Evolutionary conservation across 2,888 invertebrate genomes (phyloP).

Genomic region (Erebia epiphron): DNA sequence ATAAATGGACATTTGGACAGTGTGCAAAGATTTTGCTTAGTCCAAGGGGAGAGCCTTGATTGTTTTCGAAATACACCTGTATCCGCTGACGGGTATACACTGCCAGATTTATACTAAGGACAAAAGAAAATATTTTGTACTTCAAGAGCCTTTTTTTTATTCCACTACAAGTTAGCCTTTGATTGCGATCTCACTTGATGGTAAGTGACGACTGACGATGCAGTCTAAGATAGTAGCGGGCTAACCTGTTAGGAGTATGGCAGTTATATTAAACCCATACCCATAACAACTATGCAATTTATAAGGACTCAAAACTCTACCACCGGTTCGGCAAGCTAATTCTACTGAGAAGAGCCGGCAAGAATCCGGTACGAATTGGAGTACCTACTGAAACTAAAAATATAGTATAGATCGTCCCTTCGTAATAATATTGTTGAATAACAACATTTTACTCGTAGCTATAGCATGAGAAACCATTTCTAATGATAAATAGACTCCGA

Average conservation of each 20-base stretch:
- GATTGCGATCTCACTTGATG: too few species aligned
- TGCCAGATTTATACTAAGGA: constrained; percentile 66
- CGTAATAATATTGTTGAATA: background rate
- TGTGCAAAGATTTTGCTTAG: constrained; percentile 39
- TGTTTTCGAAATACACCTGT: constrained; percentile 61
- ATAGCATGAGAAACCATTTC: background rate
- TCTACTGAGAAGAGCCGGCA: too few species aligned
- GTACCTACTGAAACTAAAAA: background rate
- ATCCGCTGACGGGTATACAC: constrained; percentile 64
- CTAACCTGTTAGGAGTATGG: too few species aligned
- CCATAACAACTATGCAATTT: too few species aligned
- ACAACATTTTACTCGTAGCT: background rate
- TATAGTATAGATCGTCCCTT: background rate
- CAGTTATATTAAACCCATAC: too few species aligned
- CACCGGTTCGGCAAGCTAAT: too few species aligned
- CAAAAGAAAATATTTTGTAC: constrained; percentile 33
- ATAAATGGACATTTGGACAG: constrained; percentile 39
- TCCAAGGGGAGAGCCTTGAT: constrained; percentile 41
- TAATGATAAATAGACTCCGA: constrained; percentile 7
- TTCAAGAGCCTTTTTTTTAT: constrained; percentile 11
- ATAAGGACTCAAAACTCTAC: too few species aligned
- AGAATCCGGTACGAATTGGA: too few species aligned
- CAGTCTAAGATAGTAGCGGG: too few species aligned
- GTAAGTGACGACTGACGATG: too few species aligned
- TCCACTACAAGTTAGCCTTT: too few species aligned